Conservation (phyloP, 23 tunicate genomes). For the Oikopleura vanhoeffeni region DNA sequence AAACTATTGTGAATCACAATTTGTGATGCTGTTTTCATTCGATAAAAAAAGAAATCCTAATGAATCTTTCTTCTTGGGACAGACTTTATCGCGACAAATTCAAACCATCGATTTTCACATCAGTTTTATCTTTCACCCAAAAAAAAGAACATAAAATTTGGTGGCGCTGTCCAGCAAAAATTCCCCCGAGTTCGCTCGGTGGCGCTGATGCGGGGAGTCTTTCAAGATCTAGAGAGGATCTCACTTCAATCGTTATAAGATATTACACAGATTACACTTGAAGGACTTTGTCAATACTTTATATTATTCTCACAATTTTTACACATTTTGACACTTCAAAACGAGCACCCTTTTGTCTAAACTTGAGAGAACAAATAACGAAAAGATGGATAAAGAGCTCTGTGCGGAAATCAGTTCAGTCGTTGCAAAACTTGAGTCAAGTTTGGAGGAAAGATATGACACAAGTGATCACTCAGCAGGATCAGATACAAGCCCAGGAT, state of each 20-base stretch:
- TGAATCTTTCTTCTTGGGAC: too few species aligned
- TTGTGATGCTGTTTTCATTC: too few species aligned
- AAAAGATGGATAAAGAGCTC: neutral
- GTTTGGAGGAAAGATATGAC: neutral
- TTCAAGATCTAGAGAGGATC: neutral
- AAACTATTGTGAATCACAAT: too few species aligned
- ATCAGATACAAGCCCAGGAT: neutral
- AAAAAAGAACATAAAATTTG: too few species aligned
- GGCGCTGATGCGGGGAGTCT: too few species aligned
- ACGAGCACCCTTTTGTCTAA: too few species aligned
- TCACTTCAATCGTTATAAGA: neutral
- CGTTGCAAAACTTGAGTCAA: neutral
- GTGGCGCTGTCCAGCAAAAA: too few species aligned
- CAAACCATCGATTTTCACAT: too few species aligned
- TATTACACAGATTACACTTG: neutral
- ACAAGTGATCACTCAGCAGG: neutral
- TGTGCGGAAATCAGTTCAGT: neutral
- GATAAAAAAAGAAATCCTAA: too few species aligned
- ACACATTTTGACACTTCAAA: neutral
- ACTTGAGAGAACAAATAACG: neutral
- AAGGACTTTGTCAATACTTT: neutral
- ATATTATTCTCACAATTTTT: neutral
- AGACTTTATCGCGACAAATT: too few species aligned
- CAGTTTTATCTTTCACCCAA: too few species aligned
- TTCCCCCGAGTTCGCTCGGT: too few species aligned